phyloP scores from a whole-genome alignment of 2,888 invertebrate species.

The Lepidonotus clava region DNA sequence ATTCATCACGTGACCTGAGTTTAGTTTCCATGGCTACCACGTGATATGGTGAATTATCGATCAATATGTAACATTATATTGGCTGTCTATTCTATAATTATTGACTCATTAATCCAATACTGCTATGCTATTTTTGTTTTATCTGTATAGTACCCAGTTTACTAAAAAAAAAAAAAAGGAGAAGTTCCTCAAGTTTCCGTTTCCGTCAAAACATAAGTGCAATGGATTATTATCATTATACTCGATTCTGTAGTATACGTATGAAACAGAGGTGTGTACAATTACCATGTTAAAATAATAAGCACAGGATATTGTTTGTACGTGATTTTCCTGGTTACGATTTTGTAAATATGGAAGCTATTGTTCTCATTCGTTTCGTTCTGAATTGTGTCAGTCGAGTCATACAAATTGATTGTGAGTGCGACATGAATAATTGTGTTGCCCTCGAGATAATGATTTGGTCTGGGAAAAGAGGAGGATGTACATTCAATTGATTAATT shows the following conservation, averaged over 20 bases:
- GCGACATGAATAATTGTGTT: no score
- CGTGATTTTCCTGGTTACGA: background rate
- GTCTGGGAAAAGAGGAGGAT: no score
- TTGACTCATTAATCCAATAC: background rate
- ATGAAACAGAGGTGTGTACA: no score
- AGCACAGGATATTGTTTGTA: background rate
- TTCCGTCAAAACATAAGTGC: constrained; percentile 10
- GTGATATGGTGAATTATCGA: background rate
- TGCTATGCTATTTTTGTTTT: constrained; percentile 13
- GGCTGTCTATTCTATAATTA: background rate
- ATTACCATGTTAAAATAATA: background rate
- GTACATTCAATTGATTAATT: no score
- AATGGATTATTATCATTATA: constrained; percentile 12
- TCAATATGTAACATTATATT: background rate
- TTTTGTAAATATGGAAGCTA: constrained; percentile 26
- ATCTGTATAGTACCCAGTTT: background rate
- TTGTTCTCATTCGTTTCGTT: constrained; percentile 29
- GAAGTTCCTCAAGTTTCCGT: background rate
- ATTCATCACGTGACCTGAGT: background rate
- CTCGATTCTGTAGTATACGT: background rate
- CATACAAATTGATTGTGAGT: no score
- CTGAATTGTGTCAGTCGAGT: constrained; percentile 32
- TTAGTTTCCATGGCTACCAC: background rate
- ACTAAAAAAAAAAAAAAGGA: no score
- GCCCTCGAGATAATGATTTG: no score